Evolutionary conservation across 1,140 invertebrate species (phyloP).

Genomic region (Aphelenchoides besseyi): DNA sequence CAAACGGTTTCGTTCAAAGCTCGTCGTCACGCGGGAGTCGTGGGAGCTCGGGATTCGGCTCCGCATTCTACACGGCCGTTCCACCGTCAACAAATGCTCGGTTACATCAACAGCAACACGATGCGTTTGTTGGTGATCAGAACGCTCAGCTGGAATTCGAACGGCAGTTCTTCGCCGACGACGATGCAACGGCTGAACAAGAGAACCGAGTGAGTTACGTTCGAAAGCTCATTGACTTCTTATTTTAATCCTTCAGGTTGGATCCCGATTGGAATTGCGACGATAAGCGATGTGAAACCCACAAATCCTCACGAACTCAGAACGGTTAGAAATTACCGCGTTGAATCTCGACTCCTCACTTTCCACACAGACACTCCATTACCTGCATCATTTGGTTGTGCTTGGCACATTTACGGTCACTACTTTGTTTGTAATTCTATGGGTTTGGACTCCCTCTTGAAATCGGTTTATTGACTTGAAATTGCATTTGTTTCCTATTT

Average conservation of each 20-base stretch:
- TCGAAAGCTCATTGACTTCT: background rate
- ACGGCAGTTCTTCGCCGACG: constrained; percentile 30
- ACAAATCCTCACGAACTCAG: background rate
- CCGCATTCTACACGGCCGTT: constrained; percentile 8
- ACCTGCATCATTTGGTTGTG: background rate
- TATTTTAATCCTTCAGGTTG: background rate
- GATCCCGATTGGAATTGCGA: constrained; percentile 15
- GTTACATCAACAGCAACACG: background rate
- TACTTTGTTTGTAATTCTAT: too few relatives aligned
- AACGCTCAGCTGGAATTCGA: constrained; percentile 25
- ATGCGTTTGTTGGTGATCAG: constrained; percentile 4
- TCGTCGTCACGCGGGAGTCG: background rate
- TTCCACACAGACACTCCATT: background rate
- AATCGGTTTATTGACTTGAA: too few relatives aligned
- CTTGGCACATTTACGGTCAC: too few relatives aligned
- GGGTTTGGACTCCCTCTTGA: too few relatives aligned
- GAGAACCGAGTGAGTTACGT: background rate
- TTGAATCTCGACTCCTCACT: constrained; percentile 17
- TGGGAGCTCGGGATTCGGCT: background rate
- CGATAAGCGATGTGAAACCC: too few relatives aligned
- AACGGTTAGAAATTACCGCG: background rate
- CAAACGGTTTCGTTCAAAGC: background rate
- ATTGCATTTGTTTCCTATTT: too few relatives aligned
- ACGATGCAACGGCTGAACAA: constrained; percentile 4
- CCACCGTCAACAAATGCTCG: constrained; percentile 3